A percentile compares a stretch with the other conserved stretches of the same genome.
Evolutionary conservation across 2,797 vertebrate genomes (phyloP).

Genomic region (Sebastes alutus): DNA sequence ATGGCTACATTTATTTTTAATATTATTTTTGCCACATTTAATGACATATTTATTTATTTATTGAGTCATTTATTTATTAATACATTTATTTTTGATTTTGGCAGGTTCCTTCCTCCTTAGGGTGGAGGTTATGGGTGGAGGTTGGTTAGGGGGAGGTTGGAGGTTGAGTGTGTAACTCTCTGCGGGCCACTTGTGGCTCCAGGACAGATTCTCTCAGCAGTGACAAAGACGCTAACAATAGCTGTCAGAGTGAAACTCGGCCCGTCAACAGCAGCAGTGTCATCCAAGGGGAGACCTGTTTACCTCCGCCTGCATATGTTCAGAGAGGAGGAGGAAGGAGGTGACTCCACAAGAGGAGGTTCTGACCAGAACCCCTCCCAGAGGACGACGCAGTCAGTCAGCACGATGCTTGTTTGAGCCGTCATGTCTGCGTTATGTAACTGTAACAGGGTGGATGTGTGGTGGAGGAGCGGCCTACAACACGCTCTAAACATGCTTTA

Average conservation of each 20-base stretch:
- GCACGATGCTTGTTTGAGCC: too few relatives aligned
- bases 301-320: constrained; percentile 45
- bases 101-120: too few relatives aligned
- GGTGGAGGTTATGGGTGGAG: too few relatives aligned
- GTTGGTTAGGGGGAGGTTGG: neutral
- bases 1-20: too few relatives aligned
- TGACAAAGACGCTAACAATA: constrained; percentile 56
- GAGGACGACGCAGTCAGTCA: neutral
- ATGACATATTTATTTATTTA: too few relatives aligned
- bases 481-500: too few relatives aligned
- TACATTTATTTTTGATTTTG: too few relatives aligned
- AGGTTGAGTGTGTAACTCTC: neutral
- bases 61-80: too few relatives aligned
- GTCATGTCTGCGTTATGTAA: too few relatives aligned
- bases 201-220: constrained; percentile 40
- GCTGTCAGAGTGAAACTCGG: constrained; percentile 52
- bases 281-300: constrained; percentile 49
- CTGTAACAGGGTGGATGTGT: too few relatives aligned
- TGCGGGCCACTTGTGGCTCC: constrained; percentile 24
- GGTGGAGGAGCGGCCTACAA: too few relatives aligned
- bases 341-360: neutral
- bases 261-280: constrained; percentile 39
- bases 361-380: neutral
- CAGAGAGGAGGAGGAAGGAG: constrained; percentile 14
- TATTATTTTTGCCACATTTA: too few relatives aligned